Evolutionary conservation across 2,113 vertebrate genomes (phyloP).

Genomic region (Colinus virginianus): DNA sequence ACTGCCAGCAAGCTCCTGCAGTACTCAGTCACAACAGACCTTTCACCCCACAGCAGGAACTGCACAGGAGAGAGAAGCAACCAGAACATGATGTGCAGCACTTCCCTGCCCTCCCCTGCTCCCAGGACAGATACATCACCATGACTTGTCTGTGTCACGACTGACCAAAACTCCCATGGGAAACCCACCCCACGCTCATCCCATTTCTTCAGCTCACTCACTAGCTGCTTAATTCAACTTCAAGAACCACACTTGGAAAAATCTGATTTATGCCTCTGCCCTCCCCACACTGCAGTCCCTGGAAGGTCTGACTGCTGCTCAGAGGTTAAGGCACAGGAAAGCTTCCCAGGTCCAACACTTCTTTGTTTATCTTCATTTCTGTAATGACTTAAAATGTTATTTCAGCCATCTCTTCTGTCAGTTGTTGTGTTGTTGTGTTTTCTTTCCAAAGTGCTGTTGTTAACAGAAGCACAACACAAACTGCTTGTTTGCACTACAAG

Average conservation of each 20-base stretch:
- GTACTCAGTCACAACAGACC: accelerated
- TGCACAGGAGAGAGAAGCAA: background rate
- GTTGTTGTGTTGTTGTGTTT: too few relatives aligned
- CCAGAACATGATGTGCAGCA: accelerated
- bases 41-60: accelerated
- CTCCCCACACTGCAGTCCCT: background rate
- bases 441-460: background rate
- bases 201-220: background rate
- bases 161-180: accelerated
- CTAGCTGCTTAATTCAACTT: accelerated
- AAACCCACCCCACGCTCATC: background rate
- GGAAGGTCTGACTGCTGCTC: background rate
- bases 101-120: background rate
- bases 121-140: accelerated
- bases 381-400: background rate
- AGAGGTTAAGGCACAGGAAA: background rate
- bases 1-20: background rate
- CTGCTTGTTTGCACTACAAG: background rate
- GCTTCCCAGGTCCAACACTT: background rate
- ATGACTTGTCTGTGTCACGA: accelerated
- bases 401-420: background rate
- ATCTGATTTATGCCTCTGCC: accelerated
- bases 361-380: background rate
- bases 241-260: accelerated
- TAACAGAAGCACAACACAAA: background rate